A percentile compares a stretch with the other conserved stretches of the same genome.
These are phyloP conservation scores for Pipistrellus nathusii DNA, from an alignment of 2,797 vertebrate species.

Conservation along the genomic window DNA sequence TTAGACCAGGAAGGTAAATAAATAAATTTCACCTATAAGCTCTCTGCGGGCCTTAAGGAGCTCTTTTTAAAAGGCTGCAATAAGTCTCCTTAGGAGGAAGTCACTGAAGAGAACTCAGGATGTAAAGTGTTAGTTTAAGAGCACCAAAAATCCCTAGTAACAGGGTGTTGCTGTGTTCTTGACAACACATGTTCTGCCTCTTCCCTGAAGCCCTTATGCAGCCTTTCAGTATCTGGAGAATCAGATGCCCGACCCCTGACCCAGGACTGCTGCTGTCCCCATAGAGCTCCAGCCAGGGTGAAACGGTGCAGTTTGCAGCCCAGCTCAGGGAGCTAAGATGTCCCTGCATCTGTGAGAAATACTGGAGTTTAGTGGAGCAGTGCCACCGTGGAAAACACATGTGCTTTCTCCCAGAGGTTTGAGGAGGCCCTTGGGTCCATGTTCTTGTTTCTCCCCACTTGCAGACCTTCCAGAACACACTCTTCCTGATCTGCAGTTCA, in stretches of 20 bases:
- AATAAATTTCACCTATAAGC: not conserved
- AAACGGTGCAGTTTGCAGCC: not conserved
- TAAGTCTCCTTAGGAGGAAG: not conserved
- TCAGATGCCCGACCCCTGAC: not conserved
- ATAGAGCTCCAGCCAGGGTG: not conserved
- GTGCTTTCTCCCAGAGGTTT: not conserved
- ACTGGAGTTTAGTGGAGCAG: not conserved
- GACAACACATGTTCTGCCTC: not conserved
- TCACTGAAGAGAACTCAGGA: not conserved
- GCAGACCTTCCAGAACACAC: not conserved
- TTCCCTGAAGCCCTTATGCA: not conserved
- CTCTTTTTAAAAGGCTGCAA: not conserved
- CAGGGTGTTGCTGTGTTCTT: not conserved
- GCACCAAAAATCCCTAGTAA: not conserved
- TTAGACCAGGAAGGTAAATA: not conserved
- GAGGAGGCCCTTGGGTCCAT: not conserved
- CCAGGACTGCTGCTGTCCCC: not conserved
- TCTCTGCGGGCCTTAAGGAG: not conserved
- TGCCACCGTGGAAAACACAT: not conserved
- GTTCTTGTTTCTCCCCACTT: conserved; percentile 12
- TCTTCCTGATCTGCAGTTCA: conserved; percentile 10
- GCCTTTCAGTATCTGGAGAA: not conserved
- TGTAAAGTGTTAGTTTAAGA: not conserved
- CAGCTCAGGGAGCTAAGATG: not conserved
- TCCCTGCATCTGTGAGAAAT: not conserved